Base-by-base conservation (phyloP, 2,113 vertebrate genomes). In the Meriones unguiculatus region DNA sequence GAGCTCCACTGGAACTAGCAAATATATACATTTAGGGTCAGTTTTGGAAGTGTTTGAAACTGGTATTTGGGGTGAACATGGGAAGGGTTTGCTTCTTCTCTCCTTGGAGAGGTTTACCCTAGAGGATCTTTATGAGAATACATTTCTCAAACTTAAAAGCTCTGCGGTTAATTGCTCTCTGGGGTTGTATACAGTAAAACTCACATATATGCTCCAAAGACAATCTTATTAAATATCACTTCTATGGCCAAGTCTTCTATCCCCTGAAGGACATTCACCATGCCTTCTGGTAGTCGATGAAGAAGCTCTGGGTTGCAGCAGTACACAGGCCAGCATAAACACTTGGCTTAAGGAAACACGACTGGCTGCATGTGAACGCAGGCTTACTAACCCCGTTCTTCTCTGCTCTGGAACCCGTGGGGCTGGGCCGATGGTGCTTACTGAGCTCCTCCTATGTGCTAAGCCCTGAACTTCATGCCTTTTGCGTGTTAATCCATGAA, bases 141-240 rank as follows among this genome's bases (percentile, higher is more conserved):
- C 6, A 64, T 82, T 41, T 78, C 22, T 52, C 77, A 92, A 82
- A 88, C 22, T 86, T 91, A 28, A 67, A 17, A 65, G 59, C 75
- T 92, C 87, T 90, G 65, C 85, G n/a, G 75, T 93, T 98, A 97
- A 98, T 97, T 98, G 96, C 77, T 95, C 96, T 96, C 97, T 93
- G 54, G 97, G 94, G 97, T 92, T 62, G 52, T 67, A 10, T 90
- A 85, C 64, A 91, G 30, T n/a, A 90, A 5, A 93, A 70, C 11
- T 80, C 38, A 69, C 17, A 5, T 9, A 87, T 92, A 76, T 73
- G 20, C 67, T 96, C 91, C 69, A 70, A 96, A 72, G 59, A 76
- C 41, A 69, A 35, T 75, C 52, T 91, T 95, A 93, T 95, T 94
- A 94, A 94, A 65, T 72, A 50, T 38, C 12, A 41, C 81, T 81